A percentile compares a stretch with the other conserved stretches of the same genome.
phyloP scores from a whole-genome alignment of 2,113 vertebrate genomes.

The Desmodus rotundus region DNA sequence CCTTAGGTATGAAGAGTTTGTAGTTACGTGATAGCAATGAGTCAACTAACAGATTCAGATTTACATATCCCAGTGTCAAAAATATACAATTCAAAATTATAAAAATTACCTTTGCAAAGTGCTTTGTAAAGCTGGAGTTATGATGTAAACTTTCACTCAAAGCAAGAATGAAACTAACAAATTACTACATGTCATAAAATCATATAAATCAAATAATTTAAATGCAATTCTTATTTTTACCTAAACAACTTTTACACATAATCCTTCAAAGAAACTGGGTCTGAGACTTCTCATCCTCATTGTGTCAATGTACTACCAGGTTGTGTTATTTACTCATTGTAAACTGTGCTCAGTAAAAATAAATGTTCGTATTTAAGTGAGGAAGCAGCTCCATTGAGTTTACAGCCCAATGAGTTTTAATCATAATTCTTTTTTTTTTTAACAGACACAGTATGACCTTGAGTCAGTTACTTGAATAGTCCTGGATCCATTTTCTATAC shows the following conservation, averaged over 20 bases:
- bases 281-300: not conserved
- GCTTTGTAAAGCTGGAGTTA: not conserved
- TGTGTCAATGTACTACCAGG: not conserved
- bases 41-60: not conserved
- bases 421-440: not conserved
- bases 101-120: not conserved
- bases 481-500: not conserved
- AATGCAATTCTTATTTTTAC: not conserved
- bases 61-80: not conserved
- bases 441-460: not conserved
- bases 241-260: not conserved
- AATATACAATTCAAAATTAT: not conserved
- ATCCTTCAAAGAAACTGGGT: not conserved
- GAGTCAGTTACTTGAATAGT: not conserved
- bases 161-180: not conserved
- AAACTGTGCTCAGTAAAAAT: not conserved
- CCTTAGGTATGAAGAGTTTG: not conserved
- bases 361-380: constrained; percentile 8
- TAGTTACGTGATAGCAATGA: not conserved
- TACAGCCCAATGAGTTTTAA: not conserved
- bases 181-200: not conserved
- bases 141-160: not conserved
- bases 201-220: not conserved
- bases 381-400: not conserved
- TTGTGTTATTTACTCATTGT: not conserved